Evolutionary conservation across 2,113 vertebrate species (phyloP), one percentile per base, ranked within the genome.

Genomic region (Balaenoptera acutorostrata): DNA sequence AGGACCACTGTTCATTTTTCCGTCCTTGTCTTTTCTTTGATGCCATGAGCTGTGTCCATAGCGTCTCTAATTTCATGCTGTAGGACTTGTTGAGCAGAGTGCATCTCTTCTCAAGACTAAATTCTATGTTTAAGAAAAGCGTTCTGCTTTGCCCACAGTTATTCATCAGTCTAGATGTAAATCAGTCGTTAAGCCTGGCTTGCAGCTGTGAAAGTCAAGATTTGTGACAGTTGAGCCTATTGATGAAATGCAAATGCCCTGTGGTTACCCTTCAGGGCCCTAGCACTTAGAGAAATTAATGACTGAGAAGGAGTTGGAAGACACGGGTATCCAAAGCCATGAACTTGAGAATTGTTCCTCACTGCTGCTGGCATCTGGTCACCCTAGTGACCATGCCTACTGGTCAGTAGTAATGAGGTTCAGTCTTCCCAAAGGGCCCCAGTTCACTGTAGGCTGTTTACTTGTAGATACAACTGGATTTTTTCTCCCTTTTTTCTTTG

Each of bases 231-330:
- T 94, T 92, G 84, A 95, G 31, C 55, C 5, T 80, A 33, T 41
- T 69, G 90, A 92, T 74, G 86, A 90, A 64, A 96, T 94, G 90
- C 93, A 92, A 63, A 88, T 94, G 75, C 5, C 77, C 66, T 36
- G 64, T 55, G 81, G 91, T 74, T 78, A 77, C 20, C 36, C 39
- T 36, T 77, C 59, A 61, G 61, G n/a, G 52, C 88, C 74, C 64
- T 39, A 29, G 72, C 41, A 20, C 72, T 52, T 5, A 21, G 27
- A 33, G 83, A 41, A 95, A 44, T 44, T 57, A 44, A 20, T 41
- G 82, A 74, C 49, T 3, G 15, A 5, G 49, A 46, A 36, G 44
- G 61, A 44, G 29, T 8, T 41, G 71, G 41, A 71, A 61, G 64
- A 25, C 27, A 8, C 0, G 31, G 64, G 68, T 64, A 57, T 33